Percentiles rank a stretch among this genome's conserved stretches.
Conservation (phyloP, 2,797 vertebrate genomes). For the Chlorospingus semifuscus region DNA sequence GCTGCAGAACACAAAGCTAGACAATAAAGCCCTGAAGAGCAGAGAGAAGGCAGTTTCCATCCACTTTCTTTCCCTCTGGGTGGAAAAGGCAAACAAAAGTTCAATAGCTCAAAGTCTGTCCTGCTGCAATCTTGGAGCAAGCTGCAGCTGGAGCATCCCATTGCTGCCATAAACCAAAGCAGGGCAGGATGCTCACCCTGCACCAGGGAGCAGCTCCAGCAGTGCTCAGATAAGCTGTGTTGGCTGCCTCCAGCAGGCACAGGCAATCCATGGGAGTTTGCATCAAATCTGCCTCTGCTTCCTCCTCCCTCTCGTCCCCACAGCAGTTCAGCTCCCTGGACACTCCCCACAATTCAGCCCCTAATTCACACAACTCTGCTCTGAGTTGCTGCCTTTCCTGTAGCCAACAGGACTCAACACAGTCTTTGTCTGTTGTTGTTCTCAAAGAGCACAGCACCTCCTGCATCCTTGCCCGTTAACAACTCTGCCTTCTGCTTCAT, state of each 20-base stretch:
- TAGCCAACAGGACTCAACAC: neutral
- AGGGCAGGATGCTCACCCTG: neutral
- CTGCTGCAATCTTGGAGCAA: neutral
- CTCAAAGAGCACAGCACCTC: neutral
- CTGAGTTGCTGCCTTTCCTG: neutral
- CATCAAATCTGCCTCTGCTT: neutral
- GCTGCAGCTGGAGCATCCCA: conserved; percentile 16
- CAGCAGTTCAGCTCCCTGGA: neutral
- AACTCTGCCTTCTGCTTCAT: conserved; percentile 40
- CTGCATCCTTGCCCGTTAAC: conserved; percentile 40
- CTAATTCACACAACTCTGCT: neutral
- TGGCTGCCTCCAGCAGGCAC: neutral
- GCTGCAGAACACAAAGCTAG: conserved; percentile 16
- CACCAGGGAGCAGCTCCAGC: neutral
- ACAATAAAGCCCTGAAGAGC: conserved; percentile 38
- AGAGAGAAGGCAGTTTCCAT: conserved; percentile 7
- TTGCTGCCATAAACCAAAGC: neutral
- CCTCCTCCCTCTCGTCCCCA: neutral
- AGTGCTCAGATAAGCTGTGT: neutral
- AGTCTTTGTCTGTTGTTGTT: neutral
- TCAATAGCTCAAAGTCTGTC: conserved; percentile 11
- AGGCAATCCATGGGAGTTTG: neutral
- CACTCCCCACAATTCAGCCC: neutral
- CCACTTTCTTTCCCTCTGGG: neutral
- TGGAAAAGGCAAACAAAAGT: conserved; percentile 36